Conservation (phyloP, 2,888 invertebrate species). For the Xanthia togata region DNA sequence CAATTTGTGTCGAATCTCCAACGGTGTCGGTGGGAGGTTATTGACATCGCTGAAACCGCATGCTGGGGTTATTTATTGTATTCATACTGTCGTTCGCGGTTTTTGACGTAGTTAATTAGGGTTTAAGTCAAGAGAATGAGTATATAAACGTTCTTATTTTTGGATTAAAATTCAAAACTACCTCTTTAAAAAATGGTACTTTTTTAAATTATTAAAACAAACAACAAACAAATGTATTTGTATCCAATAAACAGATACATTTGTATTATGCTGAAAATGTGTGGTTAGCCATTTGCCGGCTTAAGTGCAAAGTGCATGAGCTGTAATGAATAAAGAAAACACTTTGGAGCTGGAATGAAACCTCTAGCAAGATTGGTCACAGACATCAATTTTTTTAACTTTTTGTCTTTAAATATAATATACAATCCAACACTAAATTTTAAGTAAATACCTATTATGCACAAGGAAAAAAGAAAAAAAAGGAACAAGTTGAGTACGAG, state of each 20-base stretch:
- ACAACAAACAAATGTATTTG: too few species aligned
- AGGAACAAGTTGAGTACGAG: too few species aligned
- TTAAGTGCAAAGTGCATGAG: neutral
- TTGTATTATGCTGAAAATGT: neutral
- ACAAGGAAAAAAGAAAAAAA: too few species aligned
- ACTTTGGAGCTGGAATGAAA: neutral
- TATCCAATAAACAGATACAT: too few species aligned
- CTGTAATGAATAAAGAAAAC: too few species aligned
- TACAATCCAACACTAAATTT: too few species aligned
- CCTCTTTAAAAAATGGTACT: neutral
- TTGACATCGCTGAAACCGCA: slow-evolving; percentile 40
- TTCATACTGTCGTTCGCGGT: neutral
- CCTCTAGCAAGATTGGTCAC: neutral
- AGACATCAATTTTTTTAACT: too few species aligned
- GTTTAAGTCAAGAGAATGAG: neutral
- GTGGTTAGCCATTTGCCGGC: neutral
- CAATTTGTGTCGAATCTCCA: slow-evolving; percentile 51
- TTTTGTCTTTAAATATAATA: too few species aligned
- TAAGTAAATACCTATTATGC: too few species aligned
- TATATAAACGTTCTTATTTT: too few species aligned
- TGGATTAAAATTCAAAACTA: neutral
- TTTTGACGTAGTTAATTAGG: neutral
- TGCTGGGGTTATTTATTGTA: slow-evolving; percentile 14
- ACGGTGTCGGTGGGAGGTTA: slow-evolving; percentile 28
- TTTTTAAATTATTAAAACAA: too few species aligned